Evolutionary conservation across 2,888 invertebrate species (phyloP).

Genomic region (Argyra leucocephala): DNA sequence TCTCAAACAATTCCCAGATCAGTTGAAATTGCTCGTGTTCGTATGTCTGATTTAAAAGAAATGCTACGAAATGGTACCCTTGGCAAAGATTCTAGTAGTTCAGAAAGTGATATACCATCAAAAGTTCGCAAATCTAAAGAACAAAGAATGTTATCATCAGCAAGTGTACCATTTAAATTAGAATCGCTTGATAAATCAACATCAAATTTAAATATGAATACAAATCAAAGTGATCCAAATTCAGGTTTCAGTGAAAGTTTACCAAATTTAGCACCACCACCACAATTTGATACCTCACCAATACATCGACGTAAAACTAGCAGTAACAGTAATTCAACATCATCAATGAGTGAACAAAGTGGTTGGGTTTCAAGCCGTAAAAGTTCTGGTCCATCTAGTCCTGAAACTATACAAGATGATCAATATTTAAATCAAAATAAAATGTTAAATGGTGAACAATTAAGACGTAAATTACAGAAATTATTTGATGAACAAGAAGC

Average conservation of each 20-base stretch:
- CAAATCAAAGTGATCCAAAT: conserved; percentile 29
- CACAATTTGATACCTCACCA: conserved; percentile 51
- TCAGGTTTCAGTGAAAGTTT: conserved; percentile 59
- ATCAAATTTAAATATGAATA: conserved; percentile 30
- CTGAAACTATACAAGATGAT: conserved; percentile 44
- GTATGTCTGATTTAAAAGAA: conserved; percentile 42
- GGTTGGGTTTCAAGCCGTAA: conserved; percentile 78
- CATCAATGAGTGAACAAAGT: conserved; percentile 70
- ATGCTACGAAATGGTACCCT: conserved; percentile 38
- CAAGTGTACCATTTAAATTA: conserved; percentile 57
- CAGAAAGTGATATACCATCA: conserved; percentile 51
- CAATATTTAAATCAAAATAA: conserved; percentile 28
- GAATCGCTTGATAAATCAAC: conserved; percentile 43
- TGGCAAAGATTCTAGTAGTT: conserved; percentile 42
- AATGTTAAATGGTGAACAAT: conserved; percentile 55
- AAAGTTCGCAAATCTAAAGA: conserved; percentile 44
- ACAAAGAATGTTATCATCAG: conserved; percentile 45
- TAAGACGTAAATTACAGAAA: conserved; percentile 56
- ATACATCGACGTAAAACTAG: conserved; percentile 40
- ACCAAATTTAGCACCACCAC: conserved; percentile 59
- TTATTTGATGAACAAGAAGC: conserved; percentile 42
- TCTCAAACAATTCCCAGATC: conserved; percentile 36
- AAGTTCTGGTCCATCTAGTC: conserved; percentile 55
- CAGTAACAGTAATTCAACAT: conserved; percentile 50
- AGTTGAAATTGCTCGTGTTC: conserved; percentile 41